Conservation (phyloP, 2,888 invertebrate genomes). For the Tribolium freemani region DNA sequence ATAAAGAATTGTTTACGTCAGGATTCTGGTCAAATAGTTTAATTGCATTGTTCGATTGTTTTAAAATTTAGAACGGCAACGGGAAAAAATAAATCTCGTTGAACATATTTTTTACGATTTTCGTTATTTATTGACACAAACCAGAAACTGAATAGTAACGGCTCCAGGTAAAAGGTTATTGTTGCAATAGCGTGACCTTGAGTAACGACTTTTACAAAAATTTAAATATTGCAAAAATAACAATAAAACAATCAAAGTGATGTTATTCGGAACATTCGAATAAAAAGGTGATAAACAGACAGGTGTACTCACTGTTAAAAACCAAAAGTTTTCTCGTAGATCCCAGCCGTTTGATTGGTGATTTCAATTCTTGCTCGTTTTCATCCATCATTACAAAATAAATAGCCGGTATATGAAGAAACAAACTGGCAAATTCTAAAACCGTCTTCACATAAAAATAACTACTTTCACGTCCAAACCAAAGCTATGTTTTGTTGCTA, state of each 20-base stretch:
- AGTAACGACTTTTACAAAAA: constrained; percentile 29
- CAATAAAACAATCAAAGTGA: too few species aligned
- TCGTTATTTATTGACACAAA: not conserved
- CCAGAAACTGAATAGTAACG: not conserved
- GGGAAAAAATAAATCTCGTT: not conserved
- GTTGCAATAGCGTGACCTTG: constrained; percentile 30
- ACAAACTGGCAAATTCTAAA: constrained; percentile 43
- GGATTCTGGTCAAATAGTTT: not conserved
- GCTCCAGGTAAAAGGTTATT: constrained; percentile 22
- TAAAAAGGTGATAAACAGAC: constrained; percentile 3
- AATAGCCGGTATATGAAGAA: constrained; percentile 33
- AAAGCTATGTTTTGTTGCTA: constrained; percentile 19
- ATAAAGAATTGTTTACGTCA: constrained; percentile 20
- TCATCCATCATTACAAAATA: constrained; percentile 73
- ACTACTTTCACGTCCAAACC: constrained; percentile 40
- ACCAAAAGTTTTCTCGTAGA: constrained; percentile 85
- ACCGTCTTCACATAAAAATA: constrained; percentile 41
- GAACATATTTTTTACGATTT: too few species aligned
- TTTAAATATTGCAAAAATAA: not conserved
- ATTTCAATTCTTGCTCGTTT: constrained; percentile 81
- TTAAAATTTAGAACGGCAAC: not conserved
- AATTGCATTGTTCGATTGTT: constrained; percentile 16
- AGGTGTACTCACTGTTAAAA: constrained; percentile 79
- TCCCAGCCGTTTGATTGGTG: constrained; percentile 84
- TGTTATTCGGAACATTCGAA: not conserved